Base-by-base conservation (phyloP, 2,888 invertebrate species). In the Apotomis turbidana region DNA sequence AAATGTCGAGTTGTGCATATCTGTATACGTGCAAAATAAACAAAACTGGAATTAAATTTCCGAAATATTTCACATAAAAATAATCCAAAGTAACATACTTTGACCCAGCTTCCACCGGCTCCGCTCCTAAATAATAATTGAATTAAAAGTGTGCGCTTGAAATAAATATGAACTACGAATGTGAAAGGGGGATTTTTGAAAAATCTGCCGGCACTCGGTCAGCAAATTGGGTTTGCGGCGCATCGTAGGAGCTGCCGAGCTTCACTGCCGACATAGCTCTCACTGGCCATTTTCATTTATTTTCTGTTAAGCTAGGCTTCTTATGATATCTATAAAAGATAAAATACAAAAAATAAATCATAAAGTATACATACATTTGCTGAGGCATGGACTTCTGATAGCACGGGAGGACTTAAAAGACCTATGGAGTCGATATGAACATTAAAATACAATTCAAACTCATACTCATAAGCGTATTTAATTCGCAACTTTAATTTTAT, bases 151-250 rank as follows among this genome's bases (percentile, higher is more conserved):
- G 46, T 4, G 61, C 52, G 27, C 52, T 36, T 38, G 57, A 71
- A 70, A 68, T 71, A 68, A 68, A 71, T 61, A 55, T 60, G 55
- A 70, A 15, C 44, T 36, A 38, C 71, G 60, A 51, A 66, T 58
- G 60, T 54, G 60, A 51, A 61, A 69, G 59, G 52, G 49, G 52
- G 46, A 67, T 44, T 67, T 71, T 62, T 66, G 71, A 71, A 70
- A 66, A 71, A 71, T 71, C 67, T 62, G 71, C 67, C 49, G n/a
- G 55, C 71, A 68, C 67, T 71, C 67, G 61, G 67, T 62, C 51
- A 51, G 71, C 57, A 71, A 71, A 71, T 71, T 71, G 71, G 71
- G 71, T 71, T 71, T 61, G 71, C 67, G 51, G 57, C 27, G 71
- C 66, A 67, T 36, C 38, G 38, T 6, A 36, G 61, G 13, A 61